Evolutionary conservation across 2,113 vertebrate genomes (phyloP), one percentile per base, ranked within the genome.

Genomic region (Oncorhynchus kisutch): DNA sequence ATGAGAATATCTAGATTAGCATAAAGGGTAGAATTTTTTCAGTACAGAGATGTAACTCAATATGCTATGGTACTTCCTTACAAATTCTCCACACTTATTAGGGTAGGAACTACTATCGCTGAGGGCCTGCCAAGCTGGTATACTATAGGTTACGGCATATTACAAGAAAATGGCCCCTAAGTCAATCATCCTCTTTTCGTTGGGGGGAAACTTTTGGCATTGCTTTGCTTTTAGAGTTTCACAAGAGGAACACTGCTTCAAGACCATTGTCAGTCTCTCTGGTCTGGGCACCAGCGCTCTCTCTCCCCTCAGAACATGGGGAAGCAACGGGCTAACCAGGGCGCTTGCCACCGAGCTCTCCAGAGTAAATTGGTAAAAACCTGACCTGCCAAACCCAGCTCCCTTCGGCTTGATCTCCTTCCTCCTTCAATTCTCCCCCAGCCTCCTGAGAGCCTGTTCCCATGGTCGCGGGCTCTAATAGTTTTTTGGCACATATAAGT

Each of bases 401-500:
- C 83, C 81, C 81, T 80, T 80, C 80, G 79, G 76, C 77, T 71
- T 79, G 39, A 83, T 86, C 77, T 80, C 24, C 65, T 76, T 59
- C 9, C 51, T 39, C 4, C 49, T 54, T 78, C 80, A 72, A 48
- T 79, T 80, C 81, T 81, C 70, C 71, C 76, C 77, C 77, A 78
- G 51, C n/a, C 81, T 87, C 84, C 74, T 71, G 73, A 80, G 82
- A 71, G 75, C 79, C 73, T 82, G 70, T 81, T 88, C 84, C 74
- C 83, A 85, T 74, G 84, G 81, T 86, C 85, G 77, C 74, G 78
- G 65, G 68, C 73, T 70, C 62, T 87, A 86, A 84, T 88, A 77
- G 74, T 85, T 88, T 89, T 88, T 85, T 83, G 84, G 76, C 74
- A 29, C 48, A 75, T 81, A 78, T 85, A 83, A 76, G 79, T 75